Conservation (phyloP, 2,113 vertebrate species). For the Pomatorhinus ruficollis region DNA sequence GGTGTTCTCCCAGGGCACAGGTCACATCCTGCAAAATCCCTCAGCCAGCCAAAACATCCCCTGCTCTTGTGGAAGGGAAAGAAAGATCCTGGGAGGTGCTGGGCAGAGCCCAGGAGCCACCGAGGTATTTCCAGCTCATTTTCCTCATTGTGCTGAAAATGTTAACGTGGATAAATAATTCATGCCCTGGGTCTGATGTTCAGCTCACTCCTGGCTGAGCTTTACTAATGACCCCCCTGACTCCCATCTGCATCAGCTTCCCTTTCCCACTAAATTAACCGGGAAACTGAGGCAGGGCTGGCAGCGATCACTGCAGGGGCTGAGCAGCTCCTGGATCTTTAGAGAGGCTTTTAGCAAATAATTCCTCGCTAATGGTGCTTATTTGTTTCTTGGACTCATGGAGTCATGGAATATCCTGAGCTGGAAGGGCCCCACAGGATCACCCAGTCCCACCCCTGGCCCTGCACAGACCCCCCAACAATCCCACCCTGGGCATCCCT, state of each 20-base stretch:
- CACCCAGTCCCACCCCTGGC: rapidly evolving
- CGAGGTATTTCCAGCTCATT: neutral
- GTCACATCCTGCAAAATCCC: neutral
- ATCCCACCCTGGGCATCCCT: neutral
- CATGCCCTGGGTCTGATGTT: neutral
- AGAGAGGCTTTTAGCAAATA: neutral
- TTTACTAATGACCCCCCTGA: neutral
- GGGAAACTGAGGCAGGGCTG: neutral
- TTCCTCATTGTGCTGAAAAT: neutral
- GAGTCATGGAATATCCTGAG: neutral
- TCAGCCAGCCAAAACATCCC: neutral
- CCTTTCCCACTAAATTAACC: neutral
- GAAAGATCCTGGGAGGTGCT: neutral
- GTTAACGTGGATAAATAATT: neutral
- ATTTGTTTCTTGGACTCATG: neutral
- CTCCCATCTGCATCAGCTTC: neutral
- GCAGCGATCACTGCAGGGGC: neutral
- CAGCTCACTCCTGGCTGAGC: neutral
- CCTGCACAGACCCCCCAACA: neutral
- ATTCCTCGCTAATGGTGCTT: neutral
- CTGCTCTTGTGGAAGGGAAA: neutral
- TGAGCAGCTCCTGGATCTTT: neutral
- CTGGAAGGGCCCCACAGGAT: neutral
- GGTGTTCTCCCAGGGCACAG: neutral
- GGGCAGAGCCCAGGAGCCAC: neutral